Evolutionary conservation across 1,140 invertebrate species (phyloP).

Genomic region (Eupeodes corollae): DNA sequence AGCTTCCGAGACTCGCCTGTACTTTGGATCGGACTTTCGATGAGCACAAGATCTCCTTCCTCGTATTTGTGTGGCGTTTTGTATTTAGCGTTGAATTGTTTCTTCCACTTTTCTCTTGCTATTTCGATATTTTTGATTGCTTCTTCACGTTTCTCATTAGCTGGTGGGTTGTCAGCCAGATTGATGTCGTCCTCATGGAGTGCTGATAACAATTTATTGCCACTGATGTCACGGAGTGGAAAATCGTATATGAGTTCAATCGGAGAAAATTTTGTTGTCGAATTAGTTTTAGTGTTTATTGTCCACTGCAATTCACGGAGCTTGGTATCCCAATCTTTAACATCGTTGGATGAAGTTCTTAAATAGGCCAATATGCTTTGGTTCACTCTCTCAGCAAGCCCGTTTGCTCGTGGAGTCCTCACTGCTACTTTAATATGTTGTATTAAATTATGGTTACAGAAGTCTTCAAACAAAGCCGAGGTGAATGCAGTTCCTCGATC

Average conservation of each 20-base stretch:
- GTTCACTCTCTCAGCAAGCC: neutral
- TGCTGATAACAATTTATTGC: neutral
- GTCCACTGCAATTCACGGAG: neutral
- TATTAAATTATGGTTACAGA: neutral
- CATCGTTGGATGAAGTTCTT: neutral
- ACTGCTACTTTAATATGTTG: constrained; percentile 3
- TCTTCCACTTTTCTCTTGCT: constrained; percentile 1
- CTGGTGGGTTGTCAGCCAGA: too few relatives aligned
- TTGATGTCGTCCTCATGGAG: neutral
- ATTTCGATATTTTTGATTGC: constrained; percentile 2
- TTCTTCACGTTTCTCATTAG: neutral
- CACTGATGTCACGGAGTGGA: too few relatives aligned
- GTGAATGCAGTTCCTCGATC: constrained; percentile 3
- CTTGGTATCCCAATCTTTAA: neutral
- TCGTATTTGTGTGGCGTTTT: constrained; percentile 1
- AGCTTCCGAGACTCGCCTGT: neutral
- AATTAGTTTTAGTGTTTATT: neutral
- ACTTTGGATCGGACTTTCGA: neutral
- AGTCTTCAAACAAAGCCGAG: neutral
- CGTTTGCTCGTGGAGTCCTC: constrained; percentile 1
- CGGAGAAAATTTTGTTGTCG: constrained; percentile 2
- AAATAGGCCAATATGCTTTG: neutral
- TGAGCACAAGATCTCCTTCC: neutral
- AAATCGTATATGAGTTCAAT: too few relatives aligned
- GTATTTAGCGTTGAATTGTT: neutral